phyloP scores from a whole-genome alignment of 2,113 vertebrate genomes.

The Mustelus asterias region DNA sequence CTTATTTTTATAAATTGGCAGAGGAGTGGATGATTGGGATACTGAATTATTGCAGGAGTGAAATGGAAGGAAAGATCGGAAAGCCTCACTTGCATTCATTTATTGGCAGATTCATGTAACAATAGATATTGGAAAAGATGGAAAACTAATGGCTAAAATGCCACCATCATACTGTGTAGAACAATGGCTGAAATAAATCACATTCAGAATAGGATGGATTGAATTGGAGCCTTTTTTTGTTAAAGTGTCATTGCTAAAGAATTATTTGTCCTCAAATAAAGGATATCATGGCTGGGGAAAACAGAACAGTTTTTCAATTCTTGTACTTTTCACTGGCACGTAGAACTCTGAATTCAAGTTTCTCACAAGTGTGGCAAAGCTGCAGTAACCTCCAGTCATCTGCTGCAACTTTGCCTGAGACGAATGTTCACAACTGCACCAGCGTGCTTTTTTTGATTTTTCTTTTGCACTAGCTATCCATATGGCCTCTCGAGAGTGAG shows the following conservation, averaged over 20 bases:
- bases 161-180: background rate
- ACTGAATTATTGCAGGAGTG: background rate
- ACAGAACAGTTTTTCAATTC: background rate
- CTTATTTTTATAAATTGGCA: background rate
- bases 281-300: background rate
- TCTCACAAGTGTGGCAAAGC: background rate
- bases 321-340: background rate
- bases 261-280: background rate
- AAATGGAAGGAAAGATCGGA: background rate
- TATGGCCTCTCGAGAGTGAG: background rate
- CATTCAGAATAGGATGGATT: background rate
- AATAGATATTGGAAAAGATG: background rate
- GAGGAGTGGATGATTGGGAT: background rate
- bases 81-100: background rate
- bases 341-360: background rate
- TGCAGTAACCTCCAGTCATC: background rate
- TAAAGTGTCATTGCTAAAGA: background rate
- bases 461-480: background rate
- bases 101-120: background rate
- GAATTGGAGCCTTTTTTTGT: background rate
- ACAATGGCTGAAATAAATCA: background rate
- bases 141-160: background rate
- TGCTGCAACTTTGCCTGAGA: background rate
- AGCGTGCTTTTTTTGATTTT: background rate
- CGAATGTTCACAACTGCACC: background rate